Evolutionary conservation across 2,797 vertebrate genomes (phyloP), one percentile per base, ranked within the genome.

Genomic region (Coreius guichenoti): DNA sequence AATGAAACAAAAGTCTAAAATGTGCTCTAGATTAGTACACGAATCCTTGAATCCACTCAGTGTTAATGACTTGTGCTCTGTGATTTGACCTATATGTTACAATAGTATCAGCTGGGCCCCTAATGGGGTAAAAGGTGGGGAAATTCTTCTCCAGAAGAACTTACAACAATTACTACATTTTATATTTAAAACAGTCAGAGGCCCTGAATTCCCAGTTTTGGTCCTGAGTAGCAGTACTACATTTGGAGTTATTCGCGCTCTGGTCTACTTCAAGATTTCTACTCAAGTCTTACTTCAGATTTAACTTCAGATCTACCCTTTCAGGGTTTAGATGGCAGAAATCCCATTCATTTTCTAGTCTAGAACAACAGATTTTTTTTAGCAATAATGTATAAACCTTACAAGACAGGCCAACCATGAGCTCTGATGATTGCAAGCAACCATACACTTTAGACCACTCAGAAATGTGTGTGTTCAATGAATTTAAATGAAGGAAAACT

Each of bases 1-100:
- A 45, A 82, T 73, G 36, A 82, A 82, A 73, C 51, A 16, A 33
- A 73, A 82, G 36, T 76, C 4, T 36, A 65, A 77, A 26, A 67
- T 77, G 73, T 56, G 73, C 73, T 67, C 23, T 76, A 77, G 68
- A 73, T 81, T 36, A 56, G 49, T 36, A 7, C 13, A 54, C 5
- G 0, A 70, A 49, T 54, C 47, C 65, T 33, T 29, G 29, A 70
- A 51, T 56, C 14, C 33, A 21, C 33, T 81, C 43, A 19, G 19
- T 61, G 43, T 70, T 45, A 39, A 82, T 45, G n/a, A 56, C 8
- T 36, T 72, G 3, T 23, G 68, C 68, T 70, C 23, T 67, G 19
- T 17, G 45, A 23, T 45, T 16, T 68, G 43, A 68, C 65, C 63
- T 67, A 33, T 61, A 45, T n/a, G 9, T 29, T 26, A n/a, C 0